Evolutionary conservation across 2,113 vertebrate genomes (phyloP).

Genomic region (Okapia johnstoni): DNA sequence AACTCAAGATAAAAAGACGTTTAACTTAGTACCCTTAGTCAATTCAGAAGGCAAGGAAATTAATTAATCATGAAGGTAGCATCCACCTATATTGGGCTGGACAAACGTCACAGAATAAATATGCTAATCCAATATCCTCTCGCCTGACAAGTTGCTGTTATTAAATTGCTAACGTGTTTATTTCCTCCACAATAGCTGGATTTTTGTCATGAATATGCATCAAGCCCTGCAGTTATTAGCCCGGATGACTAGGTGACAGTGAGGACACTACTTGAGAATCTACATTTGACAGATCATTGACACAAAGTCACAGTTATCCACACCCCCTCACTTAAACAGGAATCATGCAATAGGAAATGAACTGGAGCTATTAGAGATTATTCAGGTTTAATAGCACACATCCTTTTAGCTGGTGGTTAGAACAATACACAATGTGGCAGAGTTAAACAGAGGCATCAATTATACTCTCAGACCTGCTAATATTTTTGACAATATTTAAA

Average conservation of each 20-base stretch:
- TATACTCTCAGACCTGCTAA: slow-evolving; percentile 73
- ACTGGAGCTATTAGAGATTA: slow-evolving; percentile 60
- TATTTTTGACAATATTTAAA: slow-evolving; percentile 78
- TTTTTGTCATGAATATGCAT: slow-evolving; percentile 61
- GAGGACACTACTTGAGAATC: slow-evolving; percentile 57
- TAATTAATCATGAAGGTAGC: slow-evolving; percentile 26
- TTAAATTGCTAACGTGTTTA: slow-evolving; percentile 68
- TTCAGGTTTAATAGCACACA: slow-evolving; percentile 71
- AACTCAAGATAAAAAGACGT: not conserved
- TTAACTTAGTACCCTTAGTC: not conserved
- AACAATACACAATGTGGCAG: slow-evolving; percentile 70
- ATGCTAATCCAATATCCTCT: slow-evolving; percentile 56
- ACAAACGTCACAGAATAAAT: slow-evolving; percentile 41
- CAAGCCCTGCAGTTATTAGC: slow-evolving; percentile 55
- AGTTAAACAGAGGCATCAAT: slow-evolving; percentile 75
- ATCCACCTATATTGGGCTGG: not conserved
- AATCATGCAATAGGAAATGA: slow-evolving; percentile 56
- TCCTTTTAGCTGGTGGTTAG: slow-evolving; percentile 63
- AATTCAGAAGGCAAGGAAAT: slow-evolving; percentile 10
- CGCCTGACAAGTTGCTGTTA: slow-evolving; percentile 67
- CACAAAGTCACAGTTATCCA: slow-evolving; percentile 49
- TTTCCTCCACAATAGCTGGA: slow-evolving; percentile 55
- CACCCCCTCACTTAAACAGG: slow-evolving; percentile 43
- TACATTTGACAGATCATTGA: slow-evolving; percentile 70
- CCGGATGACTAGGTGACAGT: slow-evolving; percentile 64